Base-by-base conservation (phyloP, 2,888 invertebrate genomes). In the Aplocera efformata region DNA sequence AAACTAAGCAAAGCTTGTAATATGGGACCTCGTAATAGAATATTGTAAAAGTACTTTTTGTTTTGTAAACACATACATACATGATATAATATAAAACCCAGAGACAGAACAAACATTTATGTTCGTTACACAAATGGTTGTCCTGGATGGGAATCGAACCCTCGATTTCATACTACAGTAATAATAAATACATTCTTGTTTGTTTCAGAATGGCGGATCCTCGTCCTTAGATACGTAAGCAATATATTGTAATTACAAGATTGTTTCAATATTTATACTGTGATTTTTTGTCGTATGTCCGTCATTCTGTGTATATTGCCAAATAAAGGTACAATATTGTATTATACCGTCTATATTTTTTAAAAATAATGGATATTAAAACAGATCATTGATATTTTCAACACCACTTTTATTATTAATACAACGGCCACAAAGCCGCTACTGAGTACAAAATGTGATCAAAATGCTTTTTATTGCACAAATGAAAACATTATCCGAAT, bases 181-280 rank as follows among this genome's bases (percentile, higher is more conserved):
- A 11, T 10, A 21, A 13, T 7, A 21, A 22, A 9, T 1, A 11
- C 30, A 25, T 9, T 24, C 25, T 31, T 50, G 47, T 61, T 60
- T 72, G 53, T 82, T 82, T 8, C 79, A 85, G 84, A 50, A 79
- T 85, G 83, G 76, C 76, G n/a, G 72, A 79, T 43, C 84, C 84
- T 13, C 71, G 81, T 31, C 76, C 79, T 5, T 81, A 73, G 56
- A 42, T 26, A 45, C 40, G 43, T 63, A 63, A 60, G 56, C 42
- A 41, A 53, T 56, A 60, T 53, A 22, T 17, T 58, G 53, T 53
- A 58, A 59, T 53, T 59, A 60, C 49, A 42, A 46, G 39, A 47
- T 53, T 45, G 41, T 44, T 41, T n/a, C n/a, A 17, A 17, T 17
- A 17, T 17, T 17, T 17, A 17, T 39, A 29, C 35, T 43, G 33